A percentile compares a stretch with the other conserved stretches of the same genome.
phyloP scores from a whole-genome alignment of 2,113 vertebrate genomes.

The Amphiprion percula region DNA sequence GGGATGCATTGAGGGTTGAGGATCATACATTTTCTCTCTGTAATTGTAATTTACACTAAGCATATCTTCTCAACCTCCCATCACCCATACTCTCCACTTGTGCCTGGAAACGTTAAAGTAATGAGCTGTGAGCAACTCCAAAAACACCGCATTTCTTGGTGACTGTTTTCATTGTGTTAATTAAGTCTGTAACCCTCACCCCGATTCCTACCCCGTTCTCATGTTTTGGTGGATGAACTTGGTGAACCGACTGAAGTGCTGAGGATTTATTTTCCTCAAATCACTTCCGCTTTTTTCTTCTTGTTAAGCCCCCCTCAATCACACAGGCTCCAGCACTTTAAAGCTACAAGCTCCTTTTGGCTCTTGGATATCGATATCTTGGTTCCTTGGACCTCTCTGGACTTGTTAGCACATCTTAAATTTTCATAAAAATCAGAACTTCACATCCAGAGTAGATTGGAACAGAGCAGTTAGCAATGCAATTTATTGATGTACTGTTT shows the following conservation, averaged over 20 bases:
- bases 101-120: conserved; percentile 73
- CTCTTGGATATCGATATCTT: conserved; percentile 56
- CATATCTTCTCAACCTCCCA: conserved; percentile 36
- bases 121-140: conserved; percentile 69
- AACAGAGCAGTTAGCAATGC: conserved; percentile 1
- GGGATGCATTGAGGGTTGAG: conserved; percentile 14
- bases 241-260: conserved; percentile 65
- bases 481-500: conserved; percentile 44
- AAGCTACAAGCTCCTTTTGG: conserved; percentile 49
- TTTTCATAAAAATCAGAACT: conserved; percentile 47
- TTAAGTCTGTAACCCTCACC: conserved; percentile 70
- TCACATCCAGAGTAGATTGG: conserved; percentile 33
- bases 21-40: conserved; percentile 19
- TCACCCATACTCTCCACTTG: conserved; percentile 17
- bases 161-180: conserved; percentile 77
- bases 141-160: conserved; percentile 72
- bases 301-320: conserved; percentile 54
- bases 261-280: conserved; percentile 73
- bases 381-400: conserved; percentile 18
- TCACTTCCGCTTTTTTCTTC: conserved; percentile 68
- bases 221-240: conserved; percentile 74
- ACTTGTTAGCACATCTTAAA: conserved; percentile 53
- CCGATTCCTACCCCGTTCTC: conserved; percentile 36
- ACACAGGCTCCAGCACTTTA: conserved; percentile 57
- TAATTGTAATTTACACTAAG: conserved; percentile 38